phyloP scores from a whole-genome alignment of 64 coral and sea anemone genomes.

The Exaiptasia diaphana region DNA sequence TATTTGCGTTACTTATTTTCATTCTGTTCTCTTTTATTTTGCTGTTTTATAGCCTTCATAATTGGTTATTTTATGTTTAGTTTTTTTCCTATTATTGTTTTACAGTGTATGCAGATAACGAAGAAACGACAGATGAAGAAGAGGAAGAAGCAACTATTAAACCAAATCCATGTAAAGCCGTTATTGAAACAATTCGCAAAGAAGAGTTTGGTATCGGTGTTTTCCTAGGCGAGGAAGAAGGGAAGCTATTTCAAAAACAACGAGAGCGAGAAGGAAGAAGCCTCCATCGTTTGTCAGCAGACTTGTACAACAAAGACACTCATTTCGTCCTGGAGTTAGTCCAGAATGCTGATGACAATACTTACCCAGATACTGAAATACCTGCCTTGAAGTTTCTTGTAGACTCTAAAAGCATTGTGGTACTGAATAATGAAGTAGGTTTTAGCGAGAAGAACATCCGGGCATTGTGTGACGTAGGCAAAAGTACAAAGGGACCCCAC shows the following conservation, averaged over 20 bases:
- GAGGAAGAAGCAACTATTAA: constrained; percentile 5
- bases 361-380: constrained; percentile 14
- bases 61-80: no score
- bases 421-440: constrained; percentile 85
- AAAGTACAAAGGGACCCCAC: constrained; percentile 84
- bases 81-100: no score
- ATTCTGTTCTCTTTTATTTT: no score
- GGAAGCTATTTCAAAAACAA: constrained; percentile 70
- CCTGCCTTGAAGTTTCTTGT: constrained; percentile 78
- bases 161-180: constrained; percentile 30
- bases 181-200: constrained; percentile 81
- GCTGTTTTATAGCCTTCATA: no score
- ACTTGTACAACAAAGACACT: constrained; percentile 86
- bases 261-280: constrained; percentile 79
- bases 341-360: constrained; percentile 92
- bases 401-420: constrained; percentile 41
- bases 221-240: constrained; percentile 64
- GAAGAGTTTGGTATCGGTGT: constrained; percentile 93
- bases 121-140: no score
- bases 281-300: constrained; percentile 70
- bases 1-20: no score
- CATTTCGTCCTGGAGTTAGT: constrained; percentile 89
- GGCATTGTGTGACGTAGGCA: constrained; percentile 85
- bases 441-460: constrained; percentile 84
- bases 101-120: no score